Evolutionary conservation across 2,113 vertebrate genomes (phyloP), one percentile per base, ranked within the genome.

Genomic region (Urocynchramus pylzowi): DNA sequence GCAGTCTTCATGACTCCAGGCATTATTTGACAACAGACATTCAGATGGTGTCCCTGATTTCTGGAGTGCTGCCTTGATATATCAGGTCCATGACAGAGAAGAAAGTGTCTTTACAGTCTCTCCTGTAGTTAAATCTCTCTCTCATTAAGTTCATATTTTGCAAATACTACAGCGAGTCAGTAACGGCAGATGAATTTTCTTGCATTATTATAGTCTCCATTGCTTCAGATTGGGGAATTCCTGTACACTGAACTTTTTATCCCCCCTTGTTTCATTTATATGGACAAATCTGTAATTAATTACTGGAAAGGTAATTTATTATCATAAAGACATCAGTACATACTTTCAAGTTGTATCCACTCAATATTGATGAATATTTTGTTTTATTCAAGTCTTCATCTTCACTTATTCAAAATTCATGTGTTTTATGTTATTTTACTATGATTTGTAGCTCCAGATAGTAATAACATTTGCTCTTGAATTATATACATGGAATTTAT

Each of bases 211-310:
- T 30, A 91, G 76, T 94, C 84, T 91, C 75, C 82, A 13, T 90
- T 94, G 84, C 75, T 96, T 90, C 92, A 95, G 28, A 41, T 70
- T 95, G 79, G 83, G 88, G 84, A 93, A 95, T 97, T 96, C 96
- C 95, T 96, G 91, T 97, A 85, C 41, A 21, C 21, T 45, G 59
- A 78, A 27, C 9, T 10, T 50, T 50, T 28, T 39, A 33, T 13
- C 12, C 5, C 5, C 37, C 50, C 21, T 33, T 20, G 2, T 69
- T 93, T 78, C 17, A 23, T 73, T 63, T 68, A 39, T 37, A 42
- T 70, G 27, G 52, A 54, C 3, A 70, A 60, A 37, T 17, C 35
- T 77, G 23, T 42, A 67, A 42, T 59, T 81, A 64, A 50, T 68
- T 86, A 37, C 37, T 68, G 24, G 23, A 71, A 93, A 84, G 10